Percentiles rank a stretch among this genome's conserved stretches.
phyloP scores from a whole-genome alignment of 1,140 invertebrate genomes.

The Drosophila ohnishii region DNA sequence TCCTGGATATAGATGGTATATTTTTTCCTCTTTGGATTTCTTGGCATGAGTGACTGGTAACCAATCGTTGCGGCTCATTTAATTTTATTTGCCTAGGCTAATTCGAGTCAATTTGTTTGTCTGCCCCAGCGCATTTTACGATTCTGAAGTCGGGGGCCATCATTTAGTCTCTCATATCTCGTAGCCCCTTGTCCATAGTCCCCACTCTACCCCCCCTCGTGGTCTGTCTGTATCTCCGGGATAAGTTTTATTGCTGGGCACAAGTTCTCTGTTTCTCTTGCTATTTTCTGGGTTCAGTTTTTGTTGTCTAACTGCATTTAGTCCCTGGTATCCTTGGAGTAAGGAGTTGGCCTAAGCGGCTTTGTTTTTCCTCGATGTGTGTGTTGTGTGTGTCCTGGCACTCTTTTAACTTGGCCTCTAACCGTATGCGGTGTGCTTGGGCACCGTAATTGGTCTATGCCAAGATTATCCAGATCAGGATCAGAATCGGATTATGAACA shows the following conservation, averaged over 20 bases:
- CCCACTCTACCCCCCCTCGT: not conserved
- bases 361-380: slow-evolving; percentile 9
- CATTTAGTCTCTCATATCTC: slow-evolving; percentile 26
- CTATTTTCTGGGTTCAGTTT: slow-evolving; percentile 7
- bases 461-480: slow-evolving; percentile 42
- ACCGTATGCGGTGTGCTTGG: not conserved
- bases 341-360: slow-evolving; percentile 34
- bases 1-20: not conserved
- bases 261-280: slow-evolving; percentile 22
- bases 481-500: slow-evolving; percentile 36
- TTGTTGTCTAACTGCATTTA: slow-evolving; percentile 22
- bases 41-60: slow-evolving; percentile 33
- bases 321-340: not conserved
- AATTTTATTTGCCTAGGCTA: slow-evolving; percentile 59
- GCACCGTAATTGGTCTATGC: slow-evolving; percentile 24
- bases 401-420: not conserved
- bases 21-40: not conserved
- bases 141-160: slow-evolving; percentile 11
- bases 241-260: slow-evolving; percentile 42
- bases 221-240: not conserved
- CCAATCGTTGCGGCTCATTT: slow-evolving; percentile 68
- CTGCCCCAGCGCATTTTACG: slow-evolving; percentile 55
- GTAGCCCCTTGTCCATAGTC: not conserved
- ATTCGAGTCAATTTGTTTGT: slow-evolving; percentile 76
- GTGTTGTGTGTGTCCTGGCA: slow-evolving; percentile 3